Evolutionary conservation across 2,888 invertebrate species (phyloP).

Genomic region (Emmelina monodactyla): DNA sequence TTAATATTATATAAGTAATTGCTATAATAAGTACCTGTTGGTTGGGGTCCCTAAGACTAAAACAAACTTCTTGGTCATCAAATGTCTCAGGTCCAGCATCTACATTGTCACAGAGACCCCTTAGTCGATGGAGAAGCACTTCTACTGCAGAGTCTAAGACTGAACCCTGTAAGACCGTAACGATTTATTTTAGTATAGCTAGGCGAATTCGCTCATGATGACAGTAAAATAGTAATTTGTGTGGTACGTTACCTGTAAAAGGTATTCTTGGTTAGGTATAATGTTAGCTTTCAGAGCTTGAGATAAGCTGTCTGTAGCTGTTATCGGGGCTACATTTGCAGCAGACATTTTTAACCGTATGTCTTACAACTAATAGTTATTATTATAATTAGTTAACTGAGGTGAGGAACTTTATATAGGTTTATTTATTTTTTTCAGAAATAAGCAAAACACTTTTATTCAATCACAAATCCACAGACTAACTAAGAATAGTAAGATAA

Average conservation of each 20-base stretch:
- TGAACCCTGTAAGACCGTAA: constrained; percentile 72
- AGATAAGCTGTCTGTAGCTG: constrained; percentile 78
- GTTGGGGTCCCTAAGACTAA: constrained; percentile 76
- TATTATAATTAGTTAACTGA: too few relatives aligned
- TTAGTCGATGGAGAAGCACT: constrained; percentile 85
- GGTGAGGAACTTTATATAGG: too few relatives aligned
- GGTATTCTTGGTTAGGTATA: constrained; percentile 92
- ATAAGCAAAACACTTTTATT: too few relatives aligned
- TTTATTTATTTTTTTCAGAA: too few relatives aligned
- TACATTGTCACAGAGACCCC: constrained; percentile 93
- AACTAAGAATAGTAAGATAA: too few relatives aligned
- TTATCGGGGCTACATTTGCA: constrained; percentile 59
- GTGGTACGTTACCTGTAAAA: constrained; percentile 63
- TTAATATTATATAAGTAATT: too few relatives aligned
- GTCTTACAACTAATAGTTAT: too few relatives aligned
- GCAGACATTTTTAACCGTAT: too few relatives aligned
- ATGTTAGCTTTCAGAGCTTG: constrained; percentile 85
- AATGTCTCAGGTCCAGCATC: constrained; percentile 91
- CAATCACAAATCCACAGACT: too few relatives aligned
- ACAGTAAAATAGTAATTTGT: background rate
- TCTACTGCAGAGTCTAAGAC: constrained; percentile 92
- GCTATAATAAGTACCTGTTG: too few relatives aligned
- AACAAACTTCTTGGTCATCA: constrained; percentile 93
- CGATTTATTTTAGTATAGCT: constrained; percentile 1
- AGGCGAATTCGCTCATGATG: too few relatives aligned